Conservation (phyloP, 2,888 invertebrate genomes). For the Parascotia fuliginaria region DNA sequence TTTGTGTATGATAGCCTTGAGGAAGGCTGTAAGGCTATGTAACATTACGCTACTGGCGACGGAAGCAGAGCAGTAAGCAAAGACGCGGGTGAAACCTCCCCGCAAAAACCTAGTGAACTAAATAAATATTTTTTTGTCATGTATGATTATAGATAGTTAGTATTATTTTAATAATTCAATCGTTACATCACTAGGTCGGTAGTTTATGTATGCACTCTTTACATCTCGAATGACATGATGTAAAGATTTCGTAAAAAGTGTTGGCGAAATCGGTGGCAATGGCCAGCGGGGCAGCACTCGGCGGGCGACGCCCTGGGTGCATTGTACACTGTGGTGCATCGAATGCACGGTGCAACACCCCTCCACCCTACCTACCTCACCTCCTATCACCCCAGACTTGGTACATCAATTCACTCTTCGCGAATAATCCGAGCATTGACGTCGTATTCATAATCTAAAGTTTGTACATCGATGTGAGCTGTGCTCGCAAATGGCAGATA, state of each 20-base stretch:
- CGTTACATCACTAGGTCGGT: no score
- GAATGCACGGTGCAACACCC: constrained; percentile 56
- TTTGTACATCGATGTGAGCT: constrained; percentile 50
- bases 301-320: constrained; percentile 54
- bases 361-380: constrained; percentile 39
- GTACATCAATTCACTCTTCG: constrained; percentile 66
- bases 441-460: constrained; percentile 67
- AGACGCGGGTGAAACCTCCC: no score
- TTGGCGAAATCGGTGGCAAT: constrained; percentile 70
- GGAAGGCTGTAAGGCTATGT: no score
- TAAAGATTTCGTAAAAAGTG: constrained; percentile 53
- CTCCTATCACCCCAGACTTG: constrained; percentile 39
- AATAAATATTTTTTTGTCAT: no score
- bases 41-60: no score
- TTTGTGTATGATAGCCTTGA: no score
- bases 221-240: constrained; percentile 34
- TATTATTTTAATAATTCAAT: no score
- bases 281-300: constrained; percentile 58
- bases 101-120: no score
- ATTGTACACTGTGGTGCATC: constrained; percentile 64
- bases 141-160: no score
- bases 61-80: no score
- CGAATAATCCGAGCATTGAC: constrained; percentile 81
- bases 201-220: neutral
- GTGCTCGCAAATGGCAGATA: constrained; percentile 60